These are phyloP conservation scores for human (Homo sapiens) DNA, from an alignment of 2,113 vertebrate genomes.

Conservation along the genomic window GRCh38 chr11:27926001-27926500, in stretches of 20 bases:
- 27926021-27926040: too few species aligned
- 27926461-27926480: neutral
- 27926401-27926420: neutral
- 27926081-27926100: neutral
- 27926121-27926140: neutral
- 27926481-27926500: neutral
- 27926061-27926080: neutral
- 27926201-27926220: constrained; percentile 12
- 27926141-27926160: neutral
- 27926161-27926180: neutral
- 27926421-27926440: neutral
- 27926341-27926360: neutral
- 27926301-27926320: constrained; percentile 15
- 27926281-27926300: constrained; percentile 41
- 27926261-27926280: constrained; percentile 57
- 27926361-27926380: neutral
- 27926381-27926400: constrained; percentile 6
- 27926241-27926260: constrained; percentile 63
- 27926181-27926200: constrained; percentile 8
- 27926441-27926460: neutral
- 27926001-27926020: too few species aligned
- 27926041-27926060: too few species aligned
- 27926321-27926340: constrained; percentile 8
- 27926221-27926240: neutral
- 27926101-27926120: neutral